Base-by-base conservation (phyloP, 2,113 vertebrate genomes). In the Corydoras sp. region DNA sequence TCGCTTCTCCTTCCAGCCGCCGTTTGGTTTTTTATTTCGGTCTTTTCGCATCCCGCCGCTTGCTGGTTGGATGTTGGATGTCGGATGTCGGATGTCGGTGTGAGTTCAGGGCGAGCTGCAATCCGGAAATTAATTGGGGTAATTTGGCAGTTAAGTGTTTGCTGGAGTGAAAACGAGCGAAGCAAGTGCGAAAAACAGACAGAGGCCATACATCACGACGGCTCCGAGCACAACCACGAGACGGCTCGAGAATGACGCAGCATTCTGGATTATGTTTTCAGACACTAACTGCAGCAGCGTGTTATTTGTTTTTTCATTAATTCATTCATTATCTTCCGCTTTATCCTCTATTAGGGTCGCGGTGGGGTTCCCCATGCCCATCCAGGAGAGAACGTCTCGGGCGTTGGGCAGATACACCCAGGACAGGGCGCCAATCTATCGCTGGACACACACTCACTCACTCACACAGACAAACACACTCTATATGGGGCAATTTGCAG, bases 171-270 rank as follows among this genome's bases (percentile, higher is more conserved):
- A 13, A 58, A 35, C 67, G 59, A 29, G 11, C 53, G 66, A 66
- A 51, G 11, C 64, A 43, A 73, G 30, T 60, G 61, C 58, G 67
- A 65, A 63, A 69, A 60, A 60, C 6, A 24, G 18, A 11, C 58
- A 32, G 56, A 24, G 49, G 62, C 35, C 48, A 15, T 30, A 51
- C 59, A 75, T 58, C 59, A 70, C 24, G 58, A 30, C 61, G 60
- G 58, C 12, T 55, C 74, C 43, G 30, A 65, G 32, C 54, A 72
- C 54, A 35, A 58, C 24, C 30, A 59, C 68, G 43, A 49, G 48
- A 24, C 49, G 56, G 49, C 60, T 74, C 65, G 61, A 65, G 65
- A 60, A 67, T 63, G 58, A 76, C 58, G 67, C 74, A 74, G 71
- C 62, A 60, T 14, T 61, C 49, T 65, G 58, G 43, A 68, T 62